Evolutionary conservation across 1,140 invertebrate genomes (phyloP).

Genomic region (Idris sp.): DNA sequence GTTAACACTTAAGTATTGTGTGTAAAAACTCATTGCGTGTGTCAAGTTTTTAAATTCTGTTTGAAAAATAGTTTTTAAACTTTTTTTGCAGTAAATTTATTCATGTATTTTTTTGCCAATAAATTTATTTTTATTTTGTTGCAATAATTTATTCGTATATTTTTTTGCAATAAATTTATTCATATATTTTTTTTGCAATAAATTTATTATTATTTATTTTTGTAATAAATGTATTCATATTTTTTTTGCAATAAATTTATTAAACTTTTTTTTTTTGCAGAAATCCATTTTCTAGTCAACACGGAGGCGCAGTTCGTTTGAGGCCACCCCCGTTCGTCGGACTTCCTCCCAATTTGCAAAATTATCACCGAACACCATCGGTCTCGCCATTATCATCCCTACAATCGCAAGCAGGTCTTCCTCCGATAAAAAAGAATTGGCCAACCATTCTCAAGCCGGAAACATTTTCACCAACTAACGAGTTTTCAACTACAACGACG

Average conservation of each 20-base stretch:
- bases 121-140: too few species aligned
- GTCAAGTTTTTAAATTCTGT: too few species aligned
- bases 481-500: constrained; percentile 1
- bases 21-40: too few species aligned
- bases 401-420: constrained; percentile 29
- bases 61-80: too few species aligned
- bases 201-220: too few species aligned
- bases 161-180: too few species aligned
- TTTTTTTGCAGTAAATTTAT: too few species aligned
- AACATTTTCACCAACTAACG: constrained; percentile 17
- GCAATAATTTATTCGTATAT: too few species aligned
- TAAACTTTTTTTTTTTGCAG: constrained; percentile 30
- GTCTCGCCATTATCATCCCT: constrained; percentile 44
- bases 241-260: not conserved
- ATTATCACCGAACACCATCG: constrained; percentile 59
- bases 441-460: constrained; percentile 69
- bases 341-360: constrained; percentile 67
- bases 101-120: too few species aligned
- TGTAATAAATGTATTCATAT: too few species aligned
- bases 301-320: constrained; percentile 64
- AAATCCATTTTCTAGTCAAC: constrained; percentile 67
- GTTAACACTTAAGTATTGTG: too few species aligned
- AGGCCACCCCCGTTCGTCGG: constrained; percentile 69
- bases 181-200: too few species aligned
- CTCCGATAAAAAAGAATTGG: constrained; percentile 47